Evolutionary conservation across 92 coral and sea anemone genomes (phyloP).

Genomic region (Umimayanthus chanpuru): DNA sequence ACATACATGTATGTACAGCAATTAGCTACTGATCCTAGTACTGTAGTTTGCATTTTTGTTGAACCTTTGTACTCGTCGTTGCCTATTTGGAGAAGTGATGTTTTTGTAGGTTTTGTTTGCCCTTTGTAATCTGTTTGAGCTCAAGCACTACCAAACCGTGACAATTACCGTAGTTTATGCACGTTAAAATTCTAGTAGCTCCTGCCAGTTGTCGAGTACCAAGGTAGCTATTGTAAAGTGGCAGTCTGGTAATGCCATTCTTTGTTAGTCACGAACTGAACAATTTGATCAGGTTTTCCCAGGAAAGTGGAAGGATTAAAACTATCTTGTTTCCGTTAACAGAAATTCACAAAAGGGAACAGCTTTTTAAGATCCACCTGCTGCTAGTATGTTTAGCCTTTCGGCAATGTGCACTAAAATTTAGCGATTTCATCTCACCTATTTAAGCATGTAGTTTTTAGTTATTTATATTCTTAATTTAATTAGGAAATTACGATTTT

Average conservation of each 20-base stretch:
- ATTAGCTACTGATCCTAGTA: too few relatives aligned
- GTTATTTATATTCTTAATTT: neutral
- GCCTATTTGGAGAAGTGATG: neutral
- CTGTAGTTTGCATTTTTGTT: too few relatives aligned
- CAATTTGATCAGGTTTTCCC: neutral
- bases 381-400: neutral
- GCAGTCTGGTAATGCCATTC: neutral
- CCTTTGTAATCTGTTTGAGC: neutral
- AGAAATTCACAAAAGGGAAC: neutral
- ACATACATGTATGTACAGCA: too few relatives aligned
- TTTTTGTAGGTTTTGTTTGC: neutral
- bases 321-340: neutral
- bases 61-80: neutral
- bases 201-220: neutral
- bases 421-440: too few relatives aligned
- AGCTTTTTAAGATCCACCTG: neutral
- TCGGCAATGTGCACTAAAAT: neutral
- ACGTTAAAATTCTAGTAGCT: neutral
- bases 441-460: neutral
- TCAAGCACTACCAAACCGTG: neutral
- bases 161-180: neutral
- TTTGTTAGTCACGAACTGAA: neutral
- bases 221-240: too few relatives aligned
- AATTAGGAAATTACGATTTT: neutral
- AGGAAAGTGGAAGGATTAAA: neutral